phyloP scores from a whole-genome alignment of 1,140 invertebrate species.

The Calosoma granatense region DNA sequence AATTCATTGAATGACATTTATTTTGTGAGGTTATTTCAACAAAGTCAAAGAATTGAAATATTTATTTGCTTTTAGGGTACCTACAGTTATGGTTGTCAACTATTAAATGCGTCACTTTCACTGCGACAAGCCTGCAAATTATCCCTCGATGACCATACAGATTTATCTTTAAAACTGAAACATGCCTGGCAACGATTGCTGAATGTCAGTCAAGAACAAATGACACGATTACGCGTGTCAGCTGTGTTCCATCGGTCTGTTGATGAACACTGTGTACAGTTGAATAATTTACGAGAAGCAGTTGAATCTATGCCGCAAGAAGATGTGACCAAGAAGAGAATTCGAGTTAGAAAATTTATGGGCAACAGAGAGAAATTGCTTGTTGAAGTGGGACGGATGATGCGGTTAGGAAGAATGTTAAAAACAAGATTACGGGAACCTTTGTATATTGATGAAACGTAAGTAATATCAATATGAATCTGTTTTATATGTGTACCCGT shows the following conservation, averaged over 20 bases:
- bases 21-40: too few relatives aligned
- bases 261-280: slow-evolving; percentile 52
- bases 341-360: slow-evolving; percentile 40
- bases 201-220: slow-evolving; percentile 62
- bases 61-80: slow-evolving; percentile 65
- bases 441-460: slow-evolving; percentile 37
- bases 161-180: slow-evolving; percentile 44
- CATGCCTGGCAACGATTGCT: slow-evolving; percentile 60
- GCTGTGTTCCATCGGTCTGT: slow-evolving; percentile 67
- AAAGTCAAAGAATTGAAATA: too few relatives aligned
- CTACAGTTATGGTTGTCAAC: slow-evolving; percentile 67
- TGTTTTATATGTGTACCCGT: too few relatives aligned
- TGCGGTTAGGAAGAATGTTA: slow-evolving; percentile 56
- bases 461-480: slow-evolving; percentile 22
- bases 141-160: slow-evolving; percentile 45
- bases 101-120: slow-evolving; percentile 63
- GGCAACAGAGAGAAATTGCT: slow-evolving; percentile 55
- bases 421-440: slow-evolving; percentile 57
- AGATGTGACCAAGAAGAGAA: slow-evolving; percentile 27
- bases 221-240: slow-evolving; percentile 63
- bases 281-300: slow-evolving; percentile 43
- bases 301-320: slow-evolving; percentile 35
- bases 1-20: too few relatives aligned
- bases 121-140: slow-evolving; percentile 61
- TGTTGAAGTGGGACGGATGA: slow-evolving; percentile 61